Conservation (phyloP, 2,113 vertebrate species). For the Steatornis caripensis region DNA sequence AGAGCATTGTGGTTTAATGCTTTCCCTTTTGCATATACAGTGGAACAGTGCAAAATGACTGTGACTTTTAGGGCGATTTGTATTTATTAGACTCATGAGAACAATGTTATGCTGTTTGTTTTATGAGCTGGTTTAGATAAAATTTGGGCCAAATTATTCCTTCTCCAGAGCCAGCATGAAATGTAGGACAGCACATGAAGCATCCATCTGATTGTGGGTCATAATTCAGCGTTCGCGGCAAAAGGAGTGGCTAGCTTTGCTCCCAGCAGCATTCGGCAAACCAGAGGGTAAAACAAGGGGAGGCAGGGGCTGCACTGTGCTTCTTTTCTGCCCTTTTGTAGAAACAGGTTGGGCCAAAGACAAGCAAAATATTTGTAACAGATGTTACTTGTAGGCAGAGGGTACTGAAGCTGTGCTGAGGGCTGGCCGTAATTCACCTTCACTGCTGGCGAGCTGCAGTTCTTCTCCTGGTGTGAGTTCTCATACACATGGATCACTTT, state of each 20-base stretch:
- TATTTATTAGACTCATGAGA: slow-evolving; percentile 7
- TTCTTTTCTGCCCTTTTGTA: background rate
- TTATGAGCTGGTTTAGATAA: slow-evolving; percentile 9
- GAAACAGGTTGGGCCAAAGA: background rate
- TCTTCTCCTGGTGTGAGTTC: background rate
- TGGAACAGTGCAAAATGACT: background rate
- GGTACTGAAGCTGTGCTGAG: background rate
- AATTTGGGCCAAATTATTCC: background rate
- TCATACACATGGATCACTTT: background rate
- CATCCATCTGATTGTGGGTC: background rate
- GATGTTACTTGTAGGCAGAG: background rate
- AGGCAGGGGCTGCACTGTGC: background rate
- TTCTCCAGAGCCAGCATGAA: background rate
- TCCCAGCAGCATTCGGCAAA: background rate
- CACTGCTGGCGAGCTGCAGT: background rate
- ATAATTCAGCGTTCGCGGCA: background rate
- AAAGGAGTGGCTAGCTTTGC: background rate
- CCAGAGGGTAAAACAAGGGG: background rate
- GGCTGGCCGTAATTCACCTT: background rate
- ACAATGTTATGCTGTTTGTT: background rate
- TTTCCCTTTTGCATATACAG: slow-evolving; percentile 20
- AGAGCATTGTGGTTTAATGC: slow-evolving; percentile 31
- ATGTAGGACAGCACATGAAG: background rate
- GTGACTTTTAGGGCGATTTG: background rate
- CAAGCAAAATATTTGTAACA: background rate